phyloP scores from a whole-genome alignment of 2,797 vertebrate species.

The Sparidentex hasta region DNA sequence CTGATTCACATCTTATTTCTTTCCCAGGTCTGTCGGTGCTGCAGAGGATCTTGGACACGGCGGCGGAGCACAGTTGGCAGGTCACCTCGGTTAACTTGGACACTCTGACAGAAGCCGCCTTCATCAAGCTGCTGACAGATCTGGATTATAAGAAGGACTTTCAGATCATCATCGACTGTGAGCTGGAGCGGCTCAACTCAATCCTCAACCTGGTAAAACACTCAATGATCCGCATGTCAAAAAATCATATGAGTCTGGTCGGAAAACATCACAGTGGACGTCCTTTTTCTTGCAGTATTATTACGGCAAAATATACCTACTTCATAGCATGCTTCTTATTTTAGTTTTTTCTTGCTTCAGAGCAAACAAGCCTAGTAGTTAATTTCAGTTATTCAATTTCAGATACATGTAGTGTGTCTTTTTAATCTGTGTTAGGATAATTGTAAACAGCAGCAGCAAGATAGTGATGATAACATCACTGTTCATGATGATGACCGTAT shows the following conservation, averaged over 20 bases:
- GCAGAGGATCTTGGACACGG: constrained; percentile 96
- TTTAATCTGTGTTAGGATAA: too few relatives aligned
- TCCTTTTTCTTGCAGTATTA: too few relatives aligned
- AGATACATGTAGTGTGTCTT: too few relatives aligned
- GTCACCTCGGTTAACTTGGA: constrained; percentile 97
- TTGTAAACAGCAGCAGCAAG: too few relatives aligned
- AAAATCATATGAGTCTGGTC: neutral
- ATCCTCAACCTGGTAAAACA: constrained; percentile 92
- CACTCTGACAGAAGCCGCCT: constrained; percentile 91
- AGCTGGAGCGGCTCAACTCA: constrained; percentile 92
- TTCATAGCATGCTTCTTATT: neutral
- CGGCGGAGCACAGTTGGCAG: constrained; percentile 95
- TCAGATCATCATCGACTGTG: constrained; percentile 94
- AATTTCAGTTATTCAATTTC: too few relatives aligned
- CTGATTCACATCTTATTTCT: neutral
- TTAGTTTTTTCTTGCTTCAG: too few relatives aligned
- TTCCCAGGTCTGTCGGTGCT: constrained; percentile 92
- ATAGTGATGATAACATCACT: too few relatives aligned
- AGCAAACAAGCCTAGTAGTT: neutral
- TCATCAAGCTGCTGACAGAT: constrained; percentile 92
- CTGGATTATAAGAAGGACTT: constrained; percentile 95
- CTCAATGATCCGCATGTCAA: neutral
- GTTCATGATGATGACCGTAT: too few relatives aligned
- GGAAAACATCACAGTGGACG: neutral
- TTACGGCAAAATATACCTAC: neutral